These are phyloP conservation scores for Lophius piscatorius DNA, from an alignment of 2,113 vertebrate species.

Conservation along the genomic window DNA sequence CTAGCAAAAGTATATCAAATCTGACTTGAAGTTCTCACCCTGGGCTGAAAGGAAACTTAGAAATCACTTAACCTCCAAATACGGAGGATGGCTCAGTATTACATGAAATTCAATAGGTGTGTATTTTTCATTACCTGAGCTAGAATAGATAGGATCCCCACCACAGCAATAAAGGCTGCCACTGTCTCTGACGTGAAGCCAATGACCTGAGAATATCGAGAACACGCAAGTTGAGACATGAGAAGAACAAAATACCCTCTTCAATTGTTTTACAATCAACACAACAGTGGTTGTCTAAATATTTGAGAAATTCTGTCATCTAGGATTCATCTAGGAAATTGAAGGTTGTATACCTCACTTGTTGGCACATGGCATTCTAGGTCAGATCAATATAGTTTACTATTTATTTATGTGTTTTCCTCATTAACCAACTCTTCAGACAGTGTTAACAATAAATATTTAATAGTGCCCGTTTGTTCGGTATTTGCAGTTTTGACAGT, in stretches of 20 bases:
- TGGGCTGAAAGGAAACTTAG: neutral
- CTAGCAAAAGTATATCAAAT: no score
- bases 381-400: no score
- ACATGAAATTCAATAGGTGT: neutral
- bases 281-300: no score
- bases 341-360: no score
- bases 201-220: constrained; percentile 80
- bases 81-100: neutral
- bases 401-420: no score
- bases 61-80: no score
- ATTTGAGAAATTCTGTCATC: no score
- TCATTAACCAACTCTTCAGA: no score
- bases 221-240: constrained; percentile 31
- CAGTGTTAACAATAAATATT: no score
- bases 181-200: constrained; percentile 89
- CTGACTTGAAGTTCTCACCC: neutral
- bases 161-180: constrained; percentile 90
- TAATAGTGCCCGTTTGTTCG: no score
- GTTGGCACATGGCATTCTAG: no score
- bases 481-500: no score
- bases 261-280: neutral
- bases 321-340: neutral
- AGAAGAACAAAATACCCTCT: neutral
- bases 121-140: constrained; percentile 83
- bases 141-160: constrained; percentile 91